Percentiles rank a stretch among this genome's conserved stretches.
These are phyloP conservation scores for Pocillopora verrucosa DNA, from an alignment of 64 coral and sea anemone genomes.

Conservation along the genomic window DNA sequence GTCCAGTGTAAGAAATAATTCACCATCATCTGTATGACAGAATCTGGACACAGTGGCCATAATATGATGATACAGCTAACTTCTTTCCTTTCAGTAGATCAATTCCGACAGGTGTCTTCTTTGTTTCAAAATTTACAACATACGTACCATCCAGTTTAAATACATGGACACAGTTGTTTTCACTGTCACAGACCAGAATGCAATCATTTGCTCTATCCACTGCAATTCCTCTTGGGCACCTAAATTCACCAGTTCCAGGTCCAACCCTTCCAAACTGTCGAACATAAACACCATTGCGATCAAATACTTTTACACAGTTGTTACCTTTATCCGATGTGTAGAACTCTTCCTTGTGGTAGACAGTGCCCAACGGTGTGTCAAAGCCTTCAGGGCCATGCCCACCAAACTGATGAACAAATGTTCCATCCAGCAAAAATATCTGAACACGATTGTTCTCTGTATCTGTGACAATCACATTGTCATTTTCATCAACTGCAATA, in stretches of 20 bases:
- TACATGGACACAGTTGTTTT: conserved; percentile 73
- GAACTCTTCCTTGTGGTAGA: conserved; percentile 73
- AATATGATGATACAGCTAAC: conserved; percentile 81
- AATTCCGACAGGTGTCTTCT: conserved; percentile 83
- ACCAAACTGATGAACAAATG: conserved; percentile 81
- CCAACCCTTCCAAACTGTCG: conserved; percentile 90
- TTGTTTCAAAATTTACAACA: conserved; percentile 78
- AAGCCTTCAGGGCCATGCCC: conserved; percentile 79
- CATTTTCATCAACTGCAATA: conserved; percentile 67
- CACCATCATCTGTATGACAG: conserved; percentile 47
- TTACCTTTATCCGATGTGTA: conserved; percentile 84
- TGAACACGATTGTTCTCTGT: conserved; percentile 87
- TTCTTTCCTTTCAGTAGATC: conserved; percentile 57
- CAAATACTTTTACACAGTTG: conserved; percentile 89
- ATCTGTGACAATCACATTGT: conserved; percentile 83
- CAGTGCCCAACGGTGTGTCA: conserved; percentile 74
- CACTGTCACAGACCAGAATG: conserved; percentile 85
- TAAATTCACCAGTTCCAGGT: conserved; percentile 60
- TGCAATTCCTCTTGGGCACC: conserved; percentile 80
- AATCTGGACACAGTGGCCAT: conserved; percentile 80
- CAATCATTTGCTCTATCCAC: conserved; percentile 66
- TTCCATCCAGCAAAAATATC: conserved; percentile 77
- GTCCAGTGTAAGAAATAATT: not conserved
- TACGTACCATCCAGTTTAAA: conserved; percentile 77
- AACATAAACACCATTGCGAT: conserved; percentile 71